Percentiles rank a stretch among this genome's conserved stretches.
These are phyloP conservation scores for Lamellibrachia satsuma DNA, from an alignment of 2,888 invertebrate genomes.

Conservation along the genomic window DNA sequence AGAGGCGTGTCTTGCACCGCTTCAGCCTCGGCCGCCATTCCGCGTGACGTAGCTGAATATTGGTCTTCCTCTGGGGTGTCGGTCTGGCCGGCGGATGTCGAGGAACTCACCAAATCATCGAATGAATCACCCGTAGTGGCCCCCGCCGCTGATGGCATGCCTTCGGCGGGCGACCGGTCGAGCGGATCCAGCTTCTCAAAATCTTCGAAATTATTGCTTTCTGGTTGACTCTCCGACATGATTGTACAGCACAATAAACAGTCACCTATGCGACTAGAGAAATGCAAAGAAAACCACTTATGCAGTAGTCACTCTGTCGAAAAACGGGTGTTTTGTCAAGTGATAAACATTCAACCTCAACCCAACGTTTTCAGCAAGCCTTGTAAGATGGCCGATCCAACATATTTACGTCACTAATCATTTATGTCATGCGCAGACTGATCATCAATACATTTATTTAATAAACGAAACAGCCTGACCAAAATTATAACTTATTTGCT, in stretches of 20 bases:
- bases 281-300: not conserved
- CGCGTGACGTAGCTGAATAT: conserved; percentile 3
- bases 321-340: not conserved
- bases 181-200: conserved; percentile 41
- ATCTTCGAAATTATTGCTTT: conserved; percentile 39
- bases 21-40: conserved; percentile 13
- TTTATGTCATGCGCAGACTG: conserved; percentile 13
- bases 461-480: not conserved
- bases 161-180: not conserved
- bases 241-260: not conserved
- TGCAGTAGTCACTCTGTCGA: conserved; percentile 6
- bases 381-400: conserved; percentile 17
- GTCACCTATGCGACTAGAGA: conserved; percentile 10
- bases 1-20: not conserved
- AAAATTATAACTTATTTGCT: not conserved
- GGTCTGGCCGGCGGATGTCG: conserved; percentile 12
- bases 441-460: not conserved
- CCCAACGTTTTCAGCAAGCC: not conserved
- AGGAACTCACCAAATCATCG: conserved; percentile 6
- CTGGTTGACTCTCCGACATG: conserved; percentile 25
- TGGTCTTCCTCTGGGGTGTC: conserved; percentile 7
- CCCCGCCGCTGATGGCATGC: not conserved
- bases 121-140: not conserved
- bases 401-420: conserved; percentile 17
- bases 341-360: not conserved